These are phyloP conservation scores for Caenorhabditis wallacei DNA, from an alignment of 2,888 invertebrate species.

Conservation along the genomic window DNA sequence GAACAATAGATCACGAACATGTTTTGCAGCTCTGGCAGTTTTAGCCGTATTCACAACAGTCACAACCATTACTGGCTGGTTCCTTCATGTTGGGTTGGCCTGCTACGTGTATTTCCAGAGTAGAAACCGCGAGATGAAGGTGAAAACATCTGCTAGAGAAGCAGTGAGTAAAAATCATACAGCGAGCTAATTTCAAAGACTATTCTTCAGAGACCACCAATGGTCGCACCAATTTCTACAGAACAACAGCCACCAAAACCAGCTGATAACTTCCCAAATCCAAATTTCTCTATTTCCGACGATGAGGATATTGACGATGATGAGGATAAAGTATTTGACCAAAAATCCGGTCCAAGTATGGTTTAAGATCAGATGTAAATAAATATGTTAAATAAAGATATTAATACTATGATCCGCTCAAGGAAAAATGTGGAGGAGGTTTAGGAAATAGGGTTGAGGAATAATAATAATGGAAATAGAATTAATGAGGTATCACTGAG, in stretches of 20 bases:
- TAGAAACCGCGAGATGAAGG: conserved; percentile 50
- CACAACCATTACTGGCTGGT: conserved; percentile 64
- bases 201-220: conserved; percentile 41
- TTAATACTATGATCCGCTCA: not conserved
- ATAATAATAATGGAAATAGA: conserved; percentile 3
- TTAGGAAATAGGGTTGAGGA: not conserved
- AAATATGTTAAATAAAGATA: conserved; percentile 19
- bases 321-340: conserved; percentile 57
- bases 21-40: conserved; percentile 56
- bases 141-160: conserved; percentile 45
- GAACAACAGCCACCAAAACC: conserved; percentile 11
- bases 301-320: conserved; percentile 60
- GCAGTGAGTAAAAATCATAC: conserved; percentile 21
- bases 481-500: conserved; percentile 6
- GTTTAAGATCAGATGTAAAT: conserved; percentile 29
- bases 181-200: not conserved
- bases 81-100: conserved; percentile 60
- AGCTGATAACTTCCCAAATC: conserved; percentile 59
- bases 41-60: conserved; percentile 59
- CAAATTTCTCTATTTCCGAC: conserved; percentile 69
- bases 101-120: conserved; percentile 68
- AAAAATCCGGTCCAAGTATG: conserved; percentile 46
- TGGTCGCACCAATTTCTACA: conserved; percentile 24
- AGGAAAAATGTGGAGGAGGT: too few relatives aligned
- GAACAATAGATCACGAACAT: not conserved